Evolutionary conservation across 2,888 invertebrate species (phyloP).

Genomic region (Parnassius orleans): DNA sequence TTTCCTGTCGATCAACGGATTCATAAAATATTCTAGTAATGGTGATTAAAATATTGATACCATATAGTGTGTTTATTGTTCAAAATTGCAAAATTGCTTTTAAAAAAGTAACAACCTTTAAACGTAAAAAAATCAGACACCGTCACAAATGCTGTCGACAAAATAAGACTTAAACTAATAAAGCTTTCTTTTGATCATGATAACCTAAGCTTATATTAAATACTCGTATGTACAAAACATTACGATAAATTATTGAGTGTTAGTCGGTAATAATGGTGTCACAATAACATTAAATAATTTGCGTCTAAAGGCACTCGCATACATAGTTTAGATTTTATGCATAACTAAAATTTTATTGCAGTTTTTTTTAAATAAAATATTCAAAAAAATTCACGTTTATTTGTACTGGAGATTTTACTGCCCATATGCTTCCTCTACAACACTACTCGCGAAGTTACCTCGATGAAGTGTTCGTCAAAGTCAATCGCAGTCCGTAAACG

Average conservation of each 20-base stretch:
- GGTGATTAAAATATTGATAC: too few species aligned
- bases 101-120: slow-evolving; percentile 15
- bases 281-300: slow-evolving; percentile 11
- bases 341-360: too few species aligned
- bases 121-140: slow-evolving; percentile 5
- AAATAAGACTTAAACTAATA: slow-evolving; percentile 60
- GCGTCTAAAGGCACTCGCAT: slow-evolving; percentile 7
- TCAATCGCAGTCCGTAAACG: too few species aligned
- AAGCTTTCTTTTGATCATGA: slow-evolving; percentile 69
- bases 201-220: slow-evolving; percentile 40
- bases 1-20: too few species aligned
- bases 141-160: slow-evolving; percentile 18
- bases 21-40: too few species aligned
- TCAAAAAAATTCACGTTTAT: too few species aligned
- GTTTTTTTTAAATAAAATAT: neutral
- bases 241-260: slow-evolving; percentile 2
- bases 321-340: too few species aligned
- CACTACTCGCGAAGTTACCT: too few species aligned
- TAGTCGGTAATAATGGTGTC: slow-evolving; percentile 33
- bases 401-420: too few species aligned
- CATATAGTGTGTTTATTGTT: too few species aligned
- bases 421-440: too few species aligned
- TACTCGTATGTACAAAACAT: slow-evolving; percentile 17
- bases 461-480: too few species aligned
- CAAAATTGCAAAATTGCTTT: neutral